phyloP scores from a whole-genome alignment of 2,797 vertebrate genomes.

The Poeciliopsis paucimaculata region DNA sequence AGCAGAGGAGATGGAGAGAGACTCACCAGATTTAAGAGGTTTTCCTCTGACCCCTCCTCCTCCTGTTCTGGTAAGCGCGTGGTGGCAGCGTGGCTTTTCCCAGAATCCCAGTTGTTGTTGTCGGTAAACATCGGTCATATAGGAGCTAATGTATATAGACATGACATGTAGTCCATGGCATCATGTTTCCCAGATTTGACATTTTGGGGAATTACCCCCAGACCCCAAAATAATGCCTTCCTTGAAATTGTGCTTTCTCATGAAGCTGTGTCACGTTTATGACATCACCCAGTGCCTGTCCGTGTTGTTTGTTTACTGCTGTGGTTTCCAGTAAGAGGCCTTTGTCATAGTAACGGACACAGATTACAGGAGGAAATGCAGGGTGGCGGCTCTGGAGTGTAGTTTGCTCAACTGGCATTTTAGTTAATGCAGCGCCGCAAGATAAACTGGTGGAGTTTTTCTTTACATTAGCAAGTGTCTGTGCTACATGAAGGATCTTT shows the following conservation, averaged over 20 bases:
- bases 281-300: constrained; percentile 21
- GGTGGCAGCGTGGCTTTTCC: constrained; percentile 70
- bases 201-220: background rate
- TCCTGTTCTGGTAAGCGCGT: constrained; percentile 75
- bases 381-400: constrained; percentile 44
- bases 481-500: constrained; percentile 20
- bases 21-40: constrained; percentile 57
- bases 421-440: constrained; percentile 54
- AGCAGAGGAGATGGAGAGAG: constrained; percentile 44
- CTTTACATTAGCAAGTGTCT: constrained; percentile 39
- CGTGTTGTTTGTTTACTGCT: constrained; percentile 34
- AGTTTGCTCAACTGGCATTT: constrained; percentile 35
- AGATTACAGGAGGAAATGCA: constrained; percentile 49
- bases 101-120: constrained; percentile 54
- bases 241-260: background rate
- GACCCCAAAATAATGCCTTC: background rate
- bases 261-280: constrained; percentile 10
- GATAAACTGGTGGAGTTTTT: constrained; percentile 55
- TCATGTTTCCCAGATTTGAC: background rate
- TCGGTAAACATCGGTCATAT: constrained; percentile 51
- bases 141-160: constrained; percentile 23
- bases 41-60: constrained; percentile 39
- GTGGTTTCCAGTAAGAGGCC: constrained; percentile 44
- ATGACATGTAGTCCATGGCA: background rate
- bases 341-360: constrained; percentile 50